Base-by-base conservation (phyloP, 2,888 invertebrate genomes). In the Petrolisthes cinctipes region DNA sequence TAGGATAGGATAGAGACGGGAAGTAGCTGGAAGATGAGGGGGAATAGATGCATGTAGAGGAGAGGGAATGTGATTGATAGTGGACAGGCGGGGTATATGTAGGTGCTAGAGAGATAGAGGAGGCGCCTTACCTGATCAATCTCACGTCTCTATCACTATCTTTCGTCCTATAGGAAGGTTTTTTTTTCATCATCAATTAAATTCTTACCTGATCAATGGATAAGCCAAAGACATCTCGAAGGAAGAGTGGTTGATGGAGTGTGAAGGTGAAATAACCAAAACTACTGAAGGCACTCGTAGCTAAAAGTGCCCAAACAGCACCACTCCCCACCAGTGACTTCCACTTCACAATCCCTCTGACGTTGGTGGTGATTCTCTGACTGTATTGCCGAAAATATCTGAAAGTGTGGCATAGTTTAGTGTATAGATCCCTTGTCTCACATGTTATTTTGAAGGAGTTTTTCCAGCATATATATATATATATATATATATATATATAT, bases 171-270 rank as follows among this genome's bases (percentile, higher is more conserved):
- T 79, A 9, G 51, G 3, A 53, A 23, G 17, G 56, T 20, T 80
- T 14, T 51, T 51, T 4, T 14, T 23, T 37, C 23, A 23, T 20
- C 14, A n/a, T 37, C 20, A 20, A 4, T 23, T 17, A 5, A 37
- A 17, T 20, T 88, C 91, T 92, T 91, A 93, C 94, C 91, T 93
- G 92, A 37, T 92, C 92, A 76, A 93, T 91, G 86, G 92, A 92
- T 82, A 93, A 92, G 82, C 92, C 91, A 91, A 94, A 92, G n/a
- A 93, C 93, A 89, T 94, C 93, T 61, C 93, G 93, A 91, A 94
- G 92, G 90, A 93, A 93, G 54, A 93, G 92, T 0, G 94, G 94
- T 90, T 94, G 91, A 86, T 92, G 91, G 14, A 93, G 91, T 0
- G 92, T 92, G 0, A 94, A 86, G 9, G 93, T 92, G 83, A 93